Evolutionary conservation across 2,113 vertebrate species (phyloP).

Genomic region (Penelope pileata): DNA sequence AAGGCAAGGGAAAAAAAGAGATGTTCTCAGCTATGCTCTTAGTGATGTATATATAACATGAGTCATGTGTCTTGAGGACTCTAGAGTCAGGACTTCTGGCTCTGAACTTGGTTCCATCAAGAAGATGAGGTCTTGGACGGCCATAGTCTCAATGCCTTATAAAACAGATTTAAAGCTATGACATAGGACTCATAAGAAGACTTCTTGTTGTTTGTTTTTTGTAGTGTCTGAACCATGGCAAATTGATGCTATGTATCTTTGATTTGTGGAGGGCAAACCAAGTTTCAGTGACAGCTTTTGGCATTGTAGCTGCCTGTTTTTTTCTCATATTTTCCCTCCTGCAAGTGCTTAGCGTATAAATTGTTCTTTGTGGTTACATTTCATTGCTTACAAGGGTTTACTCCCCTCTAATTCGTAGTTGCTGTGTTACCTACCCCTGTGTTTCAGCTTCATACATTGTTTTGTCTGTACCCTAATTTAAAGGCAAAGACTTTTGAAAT

Average conservation of each 20-base stretch:
- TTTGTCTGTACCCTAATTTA: neutral
- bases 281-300: neutral
- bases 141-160: neutral
- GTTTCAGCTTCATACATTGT: neutral
- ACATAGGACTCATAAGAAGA: fast-evolving
- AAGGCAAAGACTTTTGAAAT: neutral
- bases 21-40: neutral
- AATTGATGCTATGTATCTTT: neutral
- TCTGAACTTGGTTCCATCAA: neutral
- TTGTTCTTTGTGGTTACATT: neutral
- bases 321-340: neutral
- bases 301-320: neutral
- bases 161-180: neutral
- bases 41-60: neutral
- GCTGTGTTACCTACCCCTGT: neutral
- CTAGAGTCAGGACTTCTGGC: neutral
- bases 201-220: neutral
- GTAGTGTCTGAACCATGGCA: neutral
- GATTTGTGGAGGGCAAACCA: neutral
- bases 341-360: neutral
- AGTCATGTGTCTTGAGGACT: neutral
- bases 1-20: neutral
- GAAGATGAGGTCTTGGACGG: neutral
- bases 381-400: neutral
- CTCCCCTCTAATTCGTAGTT: neutral